Conservation (phyloP, 2,888 invertebrate species). For the Thera obeliscata region DNA sequence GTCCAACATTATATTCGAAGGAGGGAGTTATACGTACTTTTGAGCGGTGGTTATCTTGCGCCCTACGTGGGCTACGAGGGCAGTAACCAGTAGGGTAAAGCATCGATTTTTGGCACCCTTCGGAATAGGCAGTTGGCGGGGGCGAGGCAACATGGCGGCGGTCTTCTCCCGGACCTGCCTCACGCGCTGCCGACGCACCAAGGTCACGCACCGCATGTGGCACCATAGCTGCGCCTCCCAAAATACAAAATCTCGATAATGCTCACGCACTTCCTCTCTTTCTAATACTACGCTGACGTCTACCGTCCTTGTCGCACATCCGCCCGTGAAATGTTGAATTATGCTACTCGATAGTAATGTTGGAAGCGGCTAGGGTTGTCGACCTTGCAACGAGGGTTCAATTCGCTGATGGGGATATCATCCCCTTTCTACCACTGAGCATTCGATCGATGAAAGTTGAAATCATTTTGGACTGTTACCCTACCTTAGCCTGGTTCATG, state of each 20-base stretch:
- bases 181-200: conserved; percentile 70
- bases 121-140: conserved; percentile 61
- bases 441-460: conserved; percentile 32
- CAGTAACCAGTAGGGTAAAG: conserved; percentile 67
- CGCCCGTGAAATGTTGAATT: conserved; percentile 62
- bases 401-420: conserved; percentile 42
- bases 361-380: conserved; percentile 57
- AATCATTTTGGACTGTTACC: conserved; percentile 25
- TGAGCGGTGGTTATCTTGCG: conserved; percentile 59
- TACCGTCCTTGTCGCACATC: conserved; percentile 57
- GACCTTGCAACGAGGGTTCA: conserved; percentile 44
- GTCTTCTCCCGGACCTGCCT: conserved; percentile 74
- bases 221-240: conserved; percentile 67
- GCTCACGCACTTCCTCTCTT: conserved; percentile 57
- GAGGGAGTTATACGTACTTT: conserved; percentile 41
- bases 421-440: conserved; percentile 35
- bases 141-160: conserved; percentile 75
- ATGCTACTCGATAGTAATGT: conserved; percentile 64
- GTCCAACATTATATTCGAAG: conserved; percentile 34
- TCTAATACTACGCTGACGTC: conserved; percentile 47
- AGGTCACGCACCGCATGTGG: conserved; percentile 76
- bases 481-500: conserved; percentile 12
- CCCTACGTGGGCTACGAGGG: conserved; percentile 66
- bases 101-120: conserved; percentile 83
- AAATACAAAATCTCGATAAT: conserved; percentile 76